These are phyloP conservation scores for Hypomecis punctinalis DNA, from an alignment of 2,888 invertebrate species.

Conservation along the genomic window DNA sequence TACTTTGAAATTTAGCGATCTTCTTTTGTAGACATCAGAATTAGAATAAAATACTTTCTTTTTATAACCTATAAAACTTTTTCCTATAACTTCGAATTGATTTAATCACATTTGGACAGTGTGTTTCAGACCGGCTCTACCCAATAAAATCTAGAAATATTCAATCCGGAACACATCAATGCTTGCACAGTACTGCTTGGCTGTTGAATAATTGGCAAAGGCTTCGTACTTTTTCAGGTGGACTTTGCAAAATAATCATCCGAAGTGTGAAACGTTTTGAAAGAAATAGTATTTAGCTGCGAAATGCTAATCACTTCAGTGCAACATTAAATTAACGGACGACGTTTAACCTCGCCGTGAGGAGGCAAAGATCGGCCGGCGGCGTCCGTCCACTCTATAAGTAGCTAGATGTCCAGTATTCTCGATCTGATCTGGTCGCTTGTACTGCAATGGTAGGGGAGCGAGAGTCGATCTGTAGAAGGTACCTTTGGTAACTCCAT, in stretches of 20 bases:
- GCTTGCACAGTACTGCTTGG: too few species aligned
- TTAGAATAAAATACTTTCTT: too few species aligned
- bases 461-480: neutral
- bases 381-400: slow-evolving; percentile 30
- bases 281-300: neutral
- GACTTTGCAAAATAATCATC: neutral
- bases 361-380: slow-evolving; percentile 24
- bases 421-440: slow-evolving; percentile 32
- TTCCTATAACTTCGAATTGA: too few species aligned
- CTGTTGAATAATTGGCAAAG: too few species aligned
- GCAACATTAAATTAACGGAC: slow-evolving; percentile 19
- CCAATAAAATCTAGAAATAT: neutral
- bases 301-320: slow-evolving; percentile 10
- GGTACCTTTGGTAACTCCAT: neutral
- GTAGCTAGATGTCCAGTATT: slow-evolving; percentile 30
- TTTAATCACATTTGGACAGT: too few species aligned
- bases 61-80: too few species aligned
- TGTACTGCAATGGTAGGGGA: slow-evolving; percentile 16
- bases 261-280: neutral
- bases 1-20: too few species aligned
- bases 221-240: neutral
- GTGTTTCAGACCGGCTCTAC: too few species aligned
- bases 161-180: too few species aligned
- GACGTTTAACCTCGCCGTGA: slow-evolving; percentile 25
- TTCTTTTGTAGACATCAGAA: too few species aligned